phyloP scores from a whole-genome alignment of 2,888 invertebrate genomes.

The Acrocyrtus sp. region DNA sequence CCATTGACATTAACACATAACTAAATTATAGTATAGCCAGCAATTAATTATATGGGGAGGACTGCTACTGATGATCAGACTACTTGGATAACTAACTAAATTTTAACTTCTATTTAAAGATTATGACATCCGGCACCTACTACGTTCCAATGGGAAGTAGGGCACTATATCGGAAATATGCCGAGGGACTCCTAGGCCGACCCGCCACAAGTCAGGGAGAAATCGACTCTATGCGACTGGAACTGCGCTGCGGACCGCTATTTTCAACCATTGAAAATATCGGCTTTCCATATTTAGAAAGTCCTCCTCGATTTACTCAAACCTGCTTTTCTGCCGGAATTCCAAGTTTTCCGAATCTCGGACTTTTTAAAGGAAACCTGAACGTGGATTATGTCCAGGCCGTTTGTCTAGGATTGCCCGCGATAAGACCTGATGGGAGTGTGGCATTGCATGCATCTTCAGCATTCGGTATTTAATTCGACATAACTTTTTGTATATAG shows the following conservation, averaged over 20 bases:
- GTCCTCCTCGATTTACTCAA: constrained; percentile 30
- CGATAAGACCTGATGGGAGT: constrained; percentile 27
- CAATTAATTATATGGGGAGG: background rate
- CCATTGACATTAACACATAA: background rate
- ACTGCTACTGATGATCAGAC: background rate
- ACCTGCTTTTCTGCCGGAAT: constrained; percentile 21
- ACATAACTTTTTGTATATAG: too few relatives aligned
- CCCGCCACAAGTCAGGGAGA: constrained; percentile 25
- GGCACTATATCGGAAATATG: constrained; percentile 32
- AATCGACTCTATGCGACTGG: constrained; percentile 32
- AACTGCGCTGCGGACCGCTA: constrained; percentile 20
- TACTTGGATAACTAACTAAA: background rate
- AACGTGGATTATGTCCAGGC: constrained; percentile 42
- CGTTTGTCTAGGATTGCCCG: constrained; percentile 29
- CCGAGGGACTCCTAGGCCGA: constrained; percentile 30
- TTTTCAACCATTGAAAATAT: constrained; percentile 32
- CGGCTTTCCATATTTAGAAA: constrained; percentile 22
- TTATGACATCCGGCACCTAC: constrained; percentile 27
- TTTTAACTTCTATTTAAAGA: constrained; percentile 15
- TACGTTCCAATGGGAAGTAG: constrained; percentile 36
- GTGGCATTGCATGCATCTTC: constrained; percentile 17
- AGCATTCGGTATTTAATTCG: constrained; percentile 27
- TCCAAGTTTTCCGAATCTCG: constrained; percentile 31
- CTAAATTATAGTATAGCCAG: background rate
- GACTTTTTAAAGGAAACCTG: background rate